Conservation (phyloP, 2,113 vertebrate genomes). For the Bolborhynchus lineola region DNA sequence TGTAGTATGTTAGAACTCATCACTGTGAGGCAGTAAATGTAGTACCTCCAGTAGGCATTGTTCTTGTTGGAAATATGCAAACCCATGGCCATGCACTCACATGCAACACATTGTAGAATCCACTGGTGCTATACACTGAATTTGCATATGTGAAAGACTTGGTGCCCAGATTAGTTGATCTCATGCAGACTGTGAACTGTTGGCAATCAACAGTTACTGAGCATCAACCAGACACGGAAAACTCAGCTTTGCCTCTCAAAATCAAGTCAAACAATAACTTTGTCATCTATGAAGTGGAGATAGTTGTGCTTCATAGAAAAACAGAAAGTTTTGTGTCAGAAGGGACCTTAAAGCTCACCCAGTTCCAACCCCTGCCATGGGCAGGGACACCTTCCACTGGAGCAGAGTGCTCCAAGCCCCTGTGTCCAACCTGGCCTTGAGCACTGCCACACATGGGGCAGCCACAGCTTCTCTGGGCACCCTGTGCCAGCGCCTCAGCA, state of each 20-base stretch:
- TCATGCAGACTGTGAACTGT: not conserved
- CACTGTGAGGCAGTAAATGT: not conserved
- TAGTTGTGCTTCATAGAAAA: accelerated
- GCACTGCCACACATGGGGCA: no score
- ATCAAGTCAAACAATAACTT: not conserved
- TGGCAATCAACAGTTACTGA: not conserved
- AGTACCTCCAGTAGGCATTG: not conserved
- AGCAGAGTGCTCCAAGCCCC: not conserved
- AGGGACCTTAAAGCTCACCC: not conserved
- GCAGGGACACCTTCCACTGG: not conserved
- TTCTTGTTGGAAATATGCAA: not conserved
- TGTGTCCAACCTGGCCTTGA: no score
- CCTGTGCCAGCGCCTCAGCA: no score
- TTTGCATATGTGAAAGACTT: not conserved
- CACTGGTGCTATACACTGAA: not conserved
- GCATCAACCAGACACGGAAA: not conserved
- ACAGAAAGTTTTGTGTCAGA: not conserved
- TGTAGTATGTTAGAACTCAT: not conserved
- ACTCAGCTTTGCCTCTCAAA: not conserved
- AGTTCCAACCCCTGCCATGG: not conserved
- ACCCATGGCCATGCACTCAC: not conserved
- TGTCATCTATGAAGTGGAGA: not conserved
- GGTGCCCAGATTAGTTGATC: not conserved
- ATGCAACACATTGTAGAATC: accelerated
- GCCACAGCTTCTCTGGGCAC: no score